phyloP scores from a whole-genome alignment of 1,140 invertebrate genomes.

The Acromyrmex echinatior region DNA sequence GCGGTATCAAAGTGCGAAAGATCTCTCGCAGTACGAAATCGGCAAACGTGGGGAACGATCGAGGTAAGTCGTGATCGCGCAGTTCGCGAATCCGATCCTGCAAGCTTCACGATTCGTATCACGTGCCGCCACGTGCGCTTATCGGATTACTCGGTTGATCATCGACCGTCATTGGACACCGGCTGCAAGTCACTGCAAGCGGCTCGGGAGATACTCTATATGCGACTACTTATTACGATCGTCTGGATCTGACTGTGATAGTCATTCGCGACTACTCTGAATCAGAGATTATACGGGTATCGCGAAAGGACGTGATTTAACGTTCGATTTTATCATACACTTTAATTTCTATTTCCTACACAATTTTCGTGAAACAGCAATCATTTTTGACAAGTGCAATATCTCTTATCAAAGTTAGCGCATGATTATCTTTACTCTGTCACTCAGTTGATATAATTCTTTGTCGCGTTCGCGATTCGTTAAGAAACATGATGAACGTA shows the following conservation, averaged over 20 bases:
- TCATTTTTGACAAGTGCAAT: neutral
- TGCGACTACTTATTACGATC: conserved; percentile 41
- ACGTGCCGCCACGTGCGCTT: conserved; percentile 81
- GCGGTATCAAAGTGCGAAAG: neutral
- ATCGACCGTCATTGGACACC: conserved; percentile 78
- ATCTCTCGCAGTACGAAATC: neutral
- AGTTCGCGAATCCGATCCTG: conserved; percentile 1
- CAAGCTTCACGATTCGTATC: conserved; percentile 71
- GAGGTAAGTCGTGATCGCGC: conserved; percentile 46
- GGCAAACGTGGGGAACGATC: neutral
- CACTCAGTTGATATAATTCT: conserved; percentile 22
- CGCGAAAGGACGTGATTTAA: neutral
- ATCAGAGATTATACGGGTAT: neutral
- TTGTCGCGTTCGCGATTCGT: conserved; percentile 16
- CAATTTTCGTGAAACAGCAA: neutral
- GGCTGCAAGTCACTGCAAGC: conserved; percentile 62
- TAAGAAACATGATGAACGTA: neutral
- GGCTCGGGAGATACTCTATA: neutral
- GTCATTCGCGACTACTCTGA: neutral
- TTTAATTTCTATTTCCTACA: neutral
- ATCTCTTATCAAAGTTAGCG: neutral
- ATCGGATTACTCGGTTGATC: conserved; percentile 80
- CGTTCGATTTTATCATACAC: neutral
- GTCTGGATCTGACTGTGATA: conserved; percentile 21
- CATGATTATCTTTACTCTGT: neutral